Percentiles rank a stretch among this genome's conserved stretches.
Evolutionary conservation across 2,888 invertebrate species (phyloP).

Genomic region (Esperia sulphurella): DNA sequence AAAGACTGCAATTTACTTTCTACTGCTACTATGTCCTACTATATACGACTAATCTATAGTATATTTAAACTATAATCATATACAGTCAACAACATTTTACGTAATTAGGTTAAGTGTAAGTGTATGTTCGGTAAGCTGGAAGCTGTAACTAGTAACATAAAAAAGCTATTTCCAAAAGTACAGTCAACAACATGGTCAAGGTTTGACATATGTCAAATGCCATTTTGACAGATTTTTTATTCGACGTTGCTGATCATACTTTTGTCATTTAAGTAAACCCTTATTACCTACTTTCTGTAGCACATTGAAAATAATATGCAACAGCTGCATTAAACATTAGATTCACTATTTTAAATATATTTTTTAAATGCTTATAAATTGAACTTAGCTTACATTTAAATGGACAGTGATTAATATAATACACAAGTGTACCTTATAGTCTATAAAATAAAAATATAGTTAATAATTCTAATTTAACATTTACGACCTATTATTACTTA

Average conservation of each 20-base stretch:
- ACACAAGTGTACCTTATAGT: conserved; percentile 58
- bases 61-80: too few species aligned
- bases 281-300: not conserved
- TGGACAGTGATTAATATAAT: conserved; percentile 61
- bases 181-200: not conserved
- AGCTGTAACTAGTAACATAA: too few species aligned
- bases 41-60: too few species aligned
- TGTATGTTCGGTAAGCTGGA: too few species aligned
- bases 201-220: not conserved
- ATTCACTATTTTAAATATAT: too few species aligned
- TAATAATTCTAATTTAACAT: conserved; percentile 44
- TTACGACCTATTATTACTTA: conserved; percentile 53
- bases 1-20: too few species aligned
- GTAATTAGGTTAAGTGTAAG: too few species aligned
- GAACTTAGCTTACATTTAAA: conserved; percentile 48
- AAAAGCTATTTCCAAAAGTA: too few species aligned
- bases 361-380: conserved; percentile 24
- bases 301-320: not conserved
- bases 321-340: too few species aligned
- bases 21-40: too few species aligned
- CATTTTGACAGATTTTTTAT: not conserved
- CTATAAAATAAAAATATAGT: conserved; percentile 44
- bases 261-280: not conserved
- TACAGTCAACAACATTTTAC: too few species aligned
- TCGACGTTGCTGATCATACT: too few species aligned